Evolutionary conservation across 1,140 invertebrate species (phyloP).

Genomic region (Bombus sylvicola): DNA sequence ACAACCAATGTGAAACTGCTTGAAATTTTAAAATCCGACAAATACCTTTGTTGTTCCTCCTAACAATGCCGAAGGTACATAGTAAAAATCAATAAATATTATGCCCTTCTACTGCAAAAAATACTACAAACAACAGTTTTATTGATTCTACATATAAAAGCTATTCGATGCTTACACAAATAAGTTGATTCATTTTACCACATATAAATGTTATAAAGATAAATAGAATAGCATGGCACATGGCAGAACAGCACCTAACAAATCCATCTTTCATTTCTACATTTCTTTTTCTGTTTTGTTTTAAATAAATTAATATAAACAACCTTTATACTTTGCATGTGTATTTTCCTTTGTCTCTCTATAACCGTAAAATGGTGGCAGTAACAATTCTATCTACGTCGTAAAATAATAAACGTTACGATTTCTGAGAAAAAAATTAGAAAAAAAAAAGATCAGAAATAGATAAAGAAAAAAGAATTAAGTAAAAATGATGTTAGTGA

Average conservation of each 20-base stretch:
- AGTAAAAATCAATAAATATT: background rate
- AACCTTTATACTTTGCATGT: background rate
- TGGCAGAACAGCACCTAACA: conserved; percentile 56
- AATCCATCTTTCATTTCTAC: conserved; percentile 13
- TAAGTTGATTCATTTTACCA: background rate
- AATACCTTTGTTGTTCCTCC: conserved; percentile 9
- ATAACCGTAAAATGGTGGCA: conserved; percentile 30
- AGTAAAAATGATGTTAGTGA: conserved; percentile 79
- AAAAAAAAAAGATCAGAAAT: conserved; percentile 40
- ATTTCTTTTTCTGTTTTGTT: background rate
- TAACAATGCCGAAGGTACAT: background rate
- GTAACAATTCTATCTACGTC: conserved; percentile 51
- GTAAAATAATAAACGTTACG: conserved; percentile 52
- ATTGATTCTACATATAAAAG: background rate
- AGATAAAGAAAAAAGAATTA: conserved; percentile 62
- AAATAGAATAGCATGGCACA: conserved; percentile 53
- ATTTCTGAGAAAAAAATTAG: conserved; percentile 49
- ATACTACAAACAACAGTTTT: background rate
- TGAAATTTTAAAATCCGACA: background rate
- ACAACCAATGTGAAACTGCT: conserved; percentile 9
- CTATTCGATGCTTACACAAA: background rate
- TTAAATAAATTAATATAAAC: conserved; percentile 3
- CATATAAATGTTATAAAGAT: background rate
- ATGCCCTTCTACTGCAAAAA: background rate
- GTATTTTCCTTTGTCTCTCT: conserved; percentile 15